Evolutionary conservation across 37 sponge, comb jelly and placozoan genomes (phyloP).

Genomic region (Theonella swinhoei): DNA sequence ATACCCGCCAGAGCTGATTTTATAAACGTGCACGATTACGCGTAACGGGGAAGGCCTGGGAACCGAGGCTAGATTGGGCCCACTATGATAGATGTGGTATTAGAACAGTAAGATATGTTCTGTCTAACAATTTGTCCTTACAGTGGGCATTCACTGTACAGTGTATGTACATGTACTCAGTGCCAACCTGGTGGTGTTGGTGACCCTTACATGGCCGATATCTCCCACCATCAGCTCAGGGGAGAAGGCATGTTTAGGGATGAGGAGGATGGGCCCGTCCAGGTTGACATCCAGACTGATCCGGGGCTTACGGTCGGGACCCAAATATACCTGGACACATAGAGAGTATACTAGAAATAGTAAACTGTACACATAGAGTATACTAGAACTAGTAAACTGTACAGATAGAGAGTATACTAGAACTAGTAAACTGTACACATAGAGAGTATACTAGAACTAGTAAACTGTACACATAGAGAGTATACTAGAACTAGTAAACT

Average conservation of each 20-base stretch:
- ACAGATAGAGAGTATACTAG: background rate
- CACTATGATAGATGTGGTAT: too few relatives aligned
- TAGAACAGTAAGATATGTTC: too few relatives aligned
- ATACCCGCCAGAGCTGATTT: too few relatives aligned
- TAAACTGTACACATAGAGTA: background rate
- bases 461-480: background rate
- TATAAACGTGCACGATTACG: too few relatives aligned
- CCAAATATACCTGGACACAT: conserved; percentile 56
- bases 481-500: background rate
- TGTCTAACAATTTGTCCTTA: too few relatives aligned
- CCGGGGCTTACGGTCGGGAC: conserved; percentile 84
- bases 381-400: background rate
- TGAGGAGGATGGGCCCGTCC: conserved; percentile 83
- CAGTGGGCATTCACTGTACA: too few relatives aligned
- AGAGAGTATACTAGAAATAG: background rate
- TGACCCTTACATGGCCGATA: conserved; percentile 79
- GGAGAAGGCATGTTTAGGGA: conserved; percentile 89
- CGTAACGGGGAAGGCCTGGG: too few relatives aligned
- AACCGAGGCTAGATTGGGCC: too few relatives aligned
- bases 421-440: background rate
- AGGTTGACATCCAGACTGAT: conserved; percentile 85
- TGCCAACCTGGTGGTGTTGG: conserved; percentile 74
- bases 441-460: background rate
- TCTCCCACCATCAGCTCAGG: conserved; percentile 90
- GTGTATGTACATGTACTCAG: too few relatives aligned